phyloP scores from a whole-genome alignment of 2,888 invertebrate species.

The Plebejus melissa region DNA sequence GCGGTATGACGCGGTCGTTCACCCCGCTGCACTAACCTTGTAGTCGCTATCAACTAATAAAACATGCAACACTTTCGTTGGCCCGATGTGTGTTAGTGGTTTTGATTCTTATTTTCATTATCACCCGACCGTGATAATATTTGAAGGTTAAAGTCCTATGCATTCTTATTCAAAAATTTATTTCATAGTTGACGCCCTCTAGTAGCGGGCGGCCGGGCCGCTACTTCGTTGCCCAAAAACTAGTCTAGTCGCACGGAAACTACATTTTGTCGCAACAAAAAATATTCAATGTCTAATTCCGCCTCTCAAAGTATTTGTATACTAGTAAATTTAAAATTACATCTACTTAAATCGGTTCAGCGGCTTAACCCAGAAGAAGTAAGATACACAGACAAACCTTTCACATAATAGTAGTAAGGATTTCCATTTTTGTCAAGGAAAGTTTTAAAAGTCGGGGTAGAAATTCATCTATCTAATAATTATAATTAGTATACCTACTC shows the following conservation, averaged over 20 bases:
- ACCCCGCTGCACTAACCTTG: slow-evolving; percentile 55
- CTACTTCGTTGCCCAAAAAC: too few species aligned
- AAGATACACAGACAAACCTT: too few species aligned
- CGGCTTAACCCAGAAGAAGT: background rate
- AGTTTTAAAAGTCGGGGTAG: too few species aligned
- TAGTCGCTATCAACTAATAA: slow-evolving; percentile 43
- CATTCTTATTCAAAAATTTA: background rate
- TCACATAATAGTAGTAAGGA: too few species aligned
- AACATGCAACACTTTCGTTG: slow-evolving; percentile 36
- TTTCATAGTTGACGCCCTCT: background rate
- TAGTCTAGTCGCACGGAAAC: too few species aligned
- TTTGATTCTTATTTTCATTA: slow-evolving; percentile 23
- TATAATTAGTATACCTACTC: too few species aligned
- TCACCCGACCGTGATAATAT: slow-evolving; percentile 10
- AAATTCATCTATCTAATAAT: too few species aligned
- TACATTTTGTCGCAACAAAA: too few species aligned
- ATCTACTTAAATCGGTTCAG: background rate
- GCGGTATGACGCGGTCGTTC: slow-evolving; percentile 42
- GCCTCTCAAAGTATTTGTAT: background rate
- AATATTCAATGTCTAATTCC: background rate
- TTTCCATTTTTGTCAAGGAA: too few species aligned
- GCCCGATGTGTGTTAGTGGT: slow-evolving; percentile 28
- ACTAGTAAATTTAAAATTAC: background rate
- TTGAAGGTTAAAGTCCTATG: background rate
- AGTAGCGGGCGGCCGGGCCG: too few species aligned